Evolutionary conservation across 2,888 invertebrate species (phyloP), one percentile per base, ranked within the genome.

Genomic region (Drosophila pseudotakahashii): DNA sequence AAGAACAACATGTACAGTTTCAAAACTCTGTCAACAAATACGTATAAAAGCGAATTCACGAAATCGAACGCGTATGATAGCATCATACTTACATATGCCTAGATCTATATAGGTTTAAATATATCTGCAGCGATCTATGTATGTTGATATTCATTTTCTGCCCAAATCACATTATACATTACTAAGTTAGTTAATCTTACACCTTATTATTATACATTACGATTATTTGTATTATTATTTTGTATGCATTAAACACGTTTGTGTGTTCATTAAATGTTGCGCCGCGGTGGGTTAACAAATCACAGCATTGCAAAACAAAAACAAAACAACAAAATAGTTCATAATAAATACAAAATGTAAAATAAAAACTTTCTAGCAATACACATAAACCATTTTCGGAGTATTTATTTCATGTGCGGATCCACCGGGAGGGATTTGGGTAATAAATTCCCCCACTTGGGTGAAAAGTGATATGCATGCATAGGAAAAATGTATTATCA

Each of bases 181-280:
- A 71, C 73, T 80, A 85, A 78, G 71, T 82, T 80, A 74, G 73
- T 75, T 75, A 84, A 61, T 83, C 73, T 70, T 69, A 72, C 58
- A 54, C 45, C 47, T 58, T 72, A 64, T 41, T 45, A 75, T 79
- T 86, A 78, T 54, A 41, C 57, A 48, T 75, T 76, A 68, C 73
- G 44, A 73, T 86, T 67, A 86, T 81, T 81, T 83, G 77, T 82
- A 86, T 81, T 87, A 83, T 79, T 77, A 84, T 84, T 82, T 84
- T 74, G 61, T 79, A 84, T 74, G 71, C 81, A 68, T 73, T 64
- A 79, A 78, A 81, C 70, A 81, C 87, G 52, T 64, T 63, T 71
- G 66, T 79, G 81, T 86, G 81, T 86, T 82, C 81, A 82, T 63
- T 52, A 69, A 77, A 74, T 60, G 73, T 86, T 84, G 84, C 84